Conservation (phyloP, 1,140 invertebrate species). For the Hetaerina americana region DNA sequence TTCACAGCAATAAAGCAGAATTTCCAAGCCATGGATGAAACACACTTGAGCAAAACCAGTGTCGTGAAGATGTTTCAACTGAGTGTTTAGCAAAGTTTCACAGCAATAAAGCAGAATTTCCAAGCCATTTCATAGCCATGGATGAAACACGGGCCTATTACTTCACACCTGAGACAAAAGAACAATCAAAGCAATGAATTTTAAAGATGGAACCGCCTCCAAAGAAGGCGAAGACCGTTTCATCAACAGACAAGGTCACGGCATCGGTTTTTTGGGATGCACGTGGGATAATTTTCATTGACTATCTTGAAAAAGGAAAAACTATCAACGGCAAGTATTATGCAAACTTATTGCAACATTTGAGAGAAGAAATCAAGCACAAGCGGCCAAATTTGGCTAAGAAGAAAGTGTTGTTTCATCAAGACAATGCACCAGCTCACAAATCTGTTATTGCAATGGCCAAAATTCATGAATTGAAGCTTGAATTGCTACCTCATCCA, state of each 20-base stretch:
- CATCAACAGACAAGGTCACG: constrained; percentile 26
- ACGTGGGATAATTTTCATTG: constrained; percentile 25
- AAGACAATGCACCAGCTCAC: constrained; percentile 27
- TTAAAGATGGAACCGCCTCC: neutral
- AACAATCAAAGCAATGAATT: constrained; percentile 13
- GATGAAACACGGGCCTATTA: constrained; percentile 17
- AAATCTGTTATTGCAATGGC: constrained; percentile 19
- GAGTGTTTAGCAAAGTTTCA: constrained; percentile 16
- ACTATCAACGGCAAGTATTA: too few relatives aligned
- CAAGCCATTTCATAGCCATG: constrained; percentile 13
- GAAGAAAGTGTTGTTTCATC: constrained; percentile 28
- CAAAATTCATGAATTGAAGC: too few relatives aligned
- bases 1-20: too few relatives aligned
- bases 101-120: constrained; percentile 9
- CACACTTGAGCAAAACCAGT: too few relatives aligned
- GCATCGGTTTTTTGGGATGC: constrained; percentile 25
- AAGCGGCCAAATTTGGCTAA: constrained; percentile 23
- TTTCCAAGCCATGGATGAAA: too few relatives aligned
- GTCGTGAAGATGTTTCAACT: constrained; percentile 4
- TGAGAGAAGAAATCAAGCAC: constrained; percentile 13
- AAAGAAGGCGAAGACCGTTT: constrained; percentile 21
- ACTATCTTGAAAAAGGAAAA: constrained; percentile 33
- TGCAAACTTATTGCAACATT: too few relatives aligned
- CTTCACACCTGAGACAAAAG: constrained; percentile 15
- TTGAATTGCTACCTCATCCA: too few relatives aligned